These are phyloP conservation scores for Neoscelio sp. DNA, from an alignment of 2,888 invertebrate genomes.

Conservation along the genomic window DNA sequence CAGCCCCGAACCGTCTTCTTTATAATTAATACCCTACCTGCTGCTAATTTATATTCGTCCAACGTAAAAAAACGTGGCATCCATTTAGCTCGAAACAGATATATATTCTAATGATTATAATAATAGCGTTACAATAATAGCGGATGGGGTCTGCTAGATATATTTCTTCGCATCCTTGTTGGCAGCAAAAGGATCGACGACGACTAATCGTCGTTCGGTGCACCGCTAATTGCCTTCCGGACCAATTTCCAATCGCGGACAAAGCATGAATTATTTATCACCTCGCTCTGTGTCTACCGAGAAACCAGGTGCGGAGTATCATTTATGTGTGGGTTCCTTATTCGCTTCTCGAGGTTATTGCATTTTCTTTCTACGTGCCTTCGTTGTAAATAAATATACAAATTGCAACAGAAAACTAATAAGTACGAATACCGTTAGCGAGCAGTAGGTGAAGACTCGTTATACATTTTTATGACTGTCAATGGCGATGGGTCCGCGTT, in stretches of 20 bases:
- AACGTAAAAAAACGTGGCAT: too few species aligned
- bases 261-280: constrained; percentile 70
- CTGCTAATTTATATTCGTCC: too few species aligned
- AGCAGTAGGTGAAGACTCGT: constrained; percentile 51
- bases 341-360: constrained; percentile 61
- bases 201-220: constrained; percentile 65
- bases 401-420: constrained; percentile 61
- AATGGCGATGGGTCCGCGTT: too few species aligned
- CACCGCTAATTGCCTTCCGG: constrained; percentile 70
- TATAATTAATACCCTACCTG: too few species aligned
- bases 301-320: constrained; percentile 59
- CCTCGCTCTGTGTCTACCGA: constrained; percentile 37
- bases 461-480: constrained; percentile 48
- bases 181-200: constrained; percentile 1
- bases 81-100: too few species aligned
- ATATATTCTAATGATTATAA: too few species aligned
- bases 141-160: too few species aligned
- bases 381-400: constrained; percentile 57
- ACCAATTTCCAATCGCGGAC: constrained; percentile 70
- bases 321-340: constrained; percentile 57
- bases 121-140: too few species aligned
- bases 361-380: constrained; percentile 56
- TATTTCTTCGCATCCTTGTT: constrained; percentile 14
- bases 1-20: too few species aligned
- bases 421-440: constrained; percentile 50